Percentiles rank a stretch among this genome's conserved stretches.
These are phyloP conservation scores for Neuroscelio doddi DNA, from an alignment of 2,888 invertebrate genomes.

Conservation along the genomic window DNA sequence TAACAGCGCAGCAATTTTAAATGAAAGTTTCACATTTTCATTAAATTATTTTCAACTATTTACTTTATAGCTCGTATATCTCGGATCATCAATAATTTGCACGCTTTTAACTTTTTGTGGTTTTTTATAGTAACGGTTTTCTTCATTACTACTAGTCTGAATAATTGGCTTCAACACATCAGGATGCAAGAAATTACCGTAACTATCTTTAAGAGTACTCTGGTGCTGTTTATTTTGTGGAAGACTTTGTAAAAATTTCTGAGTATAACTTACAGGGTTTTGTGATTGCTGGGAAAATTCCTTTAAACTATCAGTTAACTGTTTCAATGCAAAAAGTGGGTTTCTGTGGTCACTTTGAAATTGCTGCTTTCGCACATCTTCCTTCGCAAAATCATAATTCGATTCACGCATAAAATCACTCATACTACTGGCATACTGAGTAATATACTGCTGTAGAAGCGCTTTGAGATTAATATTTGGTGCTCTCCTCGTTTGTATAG, in stretches of 20 bases:
- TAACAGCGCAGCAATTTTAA: no score
- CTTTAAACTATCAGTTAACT: conserved; percentile 56
- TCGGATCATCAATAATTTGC: conserved; percentile 64
- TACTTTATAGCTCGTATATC: conserved; percentile 53
- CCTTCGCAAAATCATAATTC: conserved; percentile 52
- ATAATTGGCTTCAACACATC: conserved; percentile 19
- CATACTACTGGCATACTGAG: conserved; percentile 63
- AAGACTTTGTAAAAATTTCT: neutral
- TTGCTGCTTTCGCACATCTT: conserved; percentile 12
- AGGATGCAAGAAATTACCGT: conserved; percentile 25
- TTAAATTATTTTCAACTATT: conserved; percentile 26
- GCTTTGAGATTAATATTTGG: conserved; percentile 67
- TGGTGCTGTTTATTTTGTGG: conserved; percentile 8
- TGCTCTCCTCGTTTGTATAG: conserved; percentile 55
- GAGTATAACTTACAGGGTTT: neutral
- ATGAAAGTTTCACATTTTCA: no score
- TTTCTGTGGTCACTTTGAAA: conserved; percentile 25
- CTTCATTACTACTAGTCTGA: conserved; percentile 19
- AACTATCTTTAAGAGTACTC: conserved; percentile 36
- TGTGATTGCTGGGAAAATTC: conserved; percentile 46
- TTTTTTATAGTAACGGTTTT: conserved; percentile 25
- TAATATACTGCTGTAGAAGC: conserved; percentile 64
- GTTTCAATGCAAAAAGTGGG: conserved; percentile 60
- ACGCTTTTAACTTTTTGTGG: conserved; percentile 65
- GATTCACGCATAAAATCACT: conserved; percentile 53